These are phyloP conservation scores for Galleria mellonella DNA, from an alignment of 1,140 invertebrate genomes.

Conservation along the genomic window DNA sequence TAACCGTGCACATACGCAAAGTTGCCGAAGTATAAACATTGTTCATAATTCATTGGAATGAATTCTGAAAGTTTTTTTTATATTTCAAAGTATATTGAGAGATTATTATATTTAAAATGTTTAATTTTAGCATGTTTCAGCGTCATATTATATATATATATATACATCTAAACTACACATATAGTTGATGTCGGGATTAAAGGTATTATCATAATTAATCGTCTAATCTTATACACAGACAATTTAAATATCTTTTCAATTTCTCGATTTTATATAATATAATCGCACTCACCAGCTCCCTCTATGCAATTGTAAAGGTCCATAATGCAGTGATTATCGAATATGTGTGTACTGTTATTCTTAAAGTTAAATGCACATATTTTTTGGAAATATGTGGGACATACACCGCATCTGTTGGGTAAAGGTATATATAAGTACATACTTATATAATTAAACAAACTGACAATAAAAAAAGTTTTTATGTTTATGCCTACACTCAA, in stretches of 20 bases:
- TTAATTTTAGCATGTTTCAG: too few relatives aligned
- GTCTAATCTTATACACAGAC: too few relatives aligned
- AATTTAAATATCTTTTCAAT: too few relatives aligned
- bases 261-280: constrained; percentile 2
- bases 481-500: too few relatives aligned
- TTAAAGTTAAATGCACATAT: constrained; percentile 47
- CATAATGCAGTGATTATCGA: constrained; percentile 62
- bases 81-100: too few relatives aligned
- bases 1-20: constrained; percentile 59
- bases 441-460: too few relatives aligned
- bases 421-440: not conserved
- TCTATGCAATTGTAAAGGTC: constrained; percentile 57
- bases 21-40: constrained; percentile 57
- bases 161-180: too few relatives aligned
- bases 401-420: constrained; percentile 48
- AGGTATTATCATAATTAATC: too few relatives aligned
- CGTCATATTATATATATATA: too few relatives aligned
- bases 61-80: constrained; percentile 49
- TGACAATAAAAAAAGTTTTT: too few relatives aligned
- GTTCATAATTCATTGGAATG: constrained; percentile 37
- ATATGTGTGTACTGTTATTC: constrained; percentile 46
- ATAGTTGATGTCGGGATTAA: too few relatives aligned
- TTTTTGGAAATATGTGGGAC: constrained; percentile 58
- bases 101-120: too few relatives aligned
- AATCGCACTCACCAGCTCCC: constrained; percentile 33